phyloP scores from a whole-genome alignment of 1,140 invertebrate genomes.

The Pygmarrhopalites habei region DNA sequence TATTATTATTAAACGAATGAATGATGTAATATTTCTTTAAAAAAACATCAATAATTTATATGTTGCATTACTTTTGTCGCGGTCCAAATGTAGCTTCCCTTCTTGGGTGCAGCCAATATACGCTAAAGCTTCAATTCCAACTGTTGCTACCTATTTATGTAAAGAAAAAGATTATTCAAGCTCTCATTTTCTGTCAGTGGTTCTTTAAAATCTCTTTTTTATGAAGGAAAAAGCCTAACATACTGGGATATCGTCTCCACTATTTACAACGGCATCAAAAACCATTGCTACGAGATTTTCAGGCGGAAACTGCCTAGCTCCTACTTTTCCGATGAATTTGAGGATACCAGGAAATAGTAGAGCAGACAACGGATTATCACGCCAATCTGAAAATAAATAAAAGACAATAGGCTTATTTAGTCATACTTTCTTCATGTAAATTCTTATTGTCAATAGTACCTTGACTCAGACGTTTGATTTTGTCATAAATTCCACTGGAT shows the following conservation, averaged over 20 bases:
- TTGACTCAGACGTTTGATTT: conserved; percentile 22
- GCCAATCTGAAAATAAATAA: too few relatives aligned
- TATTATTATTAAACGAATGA: too few relatives aligned
- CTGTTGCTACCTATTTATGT: too few relatives aligned
- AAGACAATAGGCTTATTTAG: too few relatives aligned
- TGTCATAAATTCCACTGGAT: conserved; percentile 15
- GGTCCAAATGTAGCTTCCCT: conserved; percentile 24
- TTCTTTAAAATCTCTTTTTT: too few relatives aligned
- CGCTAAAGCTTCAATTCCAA: conserved; percentile 31
- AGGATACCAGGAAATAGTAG: conserved; percentile 32
- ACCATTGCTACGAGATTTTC: conserved; percentile 25
- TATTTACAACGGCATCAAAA: conserved; percentile 17
- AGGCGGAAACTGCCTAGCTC: conserved; percentile 16
- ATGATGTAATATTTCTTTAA: too few relatives aligned
- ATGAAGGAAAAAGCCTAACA: too few relatives aligned
- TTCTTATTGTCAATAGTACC: background rate
- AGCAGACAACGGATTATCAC: conserved; percentile 20
- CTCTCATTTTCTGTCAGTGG: too few relatives aligned
- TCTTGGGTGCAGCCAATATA: conserved; percentile 32
- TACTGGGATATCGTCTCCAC: conserved; percentile 18
- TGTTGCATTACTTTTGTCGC: background rate
- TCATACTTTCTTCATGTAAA: too few relatives aligned
- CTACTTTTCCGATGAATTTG: conserved; percentile 37
- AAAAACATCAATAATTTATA: too few relatives aligned
- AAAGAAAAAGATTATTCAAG: too few relatives aligned